Percentiles rank a stretch among this genome's conserved stretches.
Evolutionary conservation across 1,140 invertebrate species (phyloP).

Genomic region (Heliothis subflexa): DNA sequence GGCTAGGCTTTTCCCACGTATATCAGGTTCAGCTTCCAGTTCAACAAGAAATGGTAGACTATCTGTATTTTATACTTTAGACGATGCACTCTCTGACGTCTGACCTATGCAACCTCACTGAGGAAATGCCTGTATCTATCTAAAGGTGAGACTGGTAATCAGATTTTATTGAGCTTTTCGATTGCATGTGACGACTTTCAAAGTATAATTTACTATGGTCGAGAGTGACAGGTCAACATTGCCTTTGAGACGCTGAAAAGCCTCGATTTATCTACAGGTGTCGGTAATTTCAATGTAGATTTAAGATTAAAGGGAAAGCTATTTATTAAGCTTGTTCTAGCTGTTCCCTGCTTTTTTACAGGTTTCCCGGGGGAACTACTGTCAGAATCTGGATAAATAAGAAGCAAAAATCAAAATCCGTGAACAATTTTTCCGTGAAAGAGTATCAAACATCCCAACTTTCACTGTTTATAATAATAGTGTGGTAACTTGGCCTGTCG

Average conservation of each 20-base stretch:
- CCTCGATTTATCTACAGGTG: not conserved
- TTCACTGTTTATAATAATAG: no score
- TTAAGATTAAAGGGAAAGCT: not conserved
- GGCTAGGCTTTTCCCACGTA: conserved; percentile 13
- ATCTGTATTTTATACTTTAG: conserved; percentile 33
- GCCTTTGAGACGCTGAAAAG: not conserved
- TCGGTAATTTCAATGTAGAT: not conserved
- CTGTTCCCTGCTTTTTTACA: no score
- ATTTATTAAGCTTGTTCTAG: not conserved
- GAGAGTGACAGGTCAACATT: conserved; percentile 11
- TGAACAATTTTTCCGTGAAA: no score
- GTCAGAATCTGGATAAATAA: no score
- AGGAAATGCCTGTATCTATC: conserved; percentile 26
- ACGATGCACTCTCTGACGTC: conserved; percentile 14
- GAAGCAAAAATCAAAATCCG: no score
- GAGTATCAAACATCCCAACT: no score
- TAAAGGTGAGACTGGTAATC: conserved; percentile 18
- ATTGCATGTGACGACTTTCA: conserved; percentile 37
- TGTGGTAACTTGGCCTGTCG: not conserved
- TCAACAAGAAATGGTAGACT: conserved; percentile 10
- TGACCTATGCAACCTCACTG: conserved; percentile 13
- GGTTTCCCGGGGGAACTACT: no score
- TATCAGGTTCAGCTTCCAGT: conserved; percentile 11
- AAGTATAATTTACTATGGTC: conserved; percentile 12
- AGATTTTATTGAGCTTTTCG: conserved; percentile 28